These are phyloP conservation scores for Myanophis thanlyinensis DNA, from an alignment of 2,113 vertebrate genomes.

Conservation along the genomic window DNA sequence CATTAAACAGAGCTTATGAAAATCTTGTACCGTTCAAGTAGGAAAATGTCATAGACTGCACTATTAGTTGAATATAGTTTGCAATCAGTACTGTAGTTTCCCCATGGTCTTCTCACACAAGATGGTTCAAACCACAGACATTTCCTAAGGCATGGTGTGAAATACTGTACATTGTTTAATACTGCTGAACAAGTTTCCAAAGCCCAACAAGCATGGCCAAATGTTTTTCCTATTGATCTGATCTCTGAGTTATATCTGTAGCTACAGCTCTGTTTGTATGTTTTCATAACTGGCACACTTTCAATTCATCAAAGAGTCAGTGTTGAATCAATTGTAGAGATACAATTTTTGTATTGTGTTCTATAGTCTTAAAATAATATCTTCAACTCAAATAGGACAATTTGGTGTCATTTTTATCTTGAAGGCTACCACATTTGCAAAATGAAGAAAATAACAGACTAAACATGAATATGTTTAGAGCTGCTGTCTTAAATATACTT, in stretches of 20 bases:
- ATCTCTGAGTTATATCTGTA: background rate
- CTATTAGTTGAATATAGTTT: background rate
- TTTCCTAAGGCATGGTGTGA: background rate
- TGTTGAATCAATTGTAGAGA: background rate
- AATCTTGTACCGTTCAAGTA: background rate
- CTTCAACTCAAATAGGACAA: background rate
- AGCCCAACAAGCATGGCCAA: background rate
- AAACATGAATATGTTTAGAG: background rate
- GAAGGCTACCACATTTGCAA: background rate
- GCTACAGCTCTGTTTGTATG: too few species aligned
- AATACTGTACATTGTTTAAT: background rate
- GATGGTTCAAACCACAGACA: background rate
- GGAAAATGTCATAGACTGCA: background rate
- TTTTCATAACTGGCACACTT: background rate
- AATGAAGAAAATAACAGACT: background rate
- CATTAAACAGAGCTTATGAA: background rate
- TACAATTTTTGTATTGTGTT: background rate
- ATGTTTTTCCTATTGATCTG: background rate
- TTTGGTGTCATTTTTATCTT: background rate
- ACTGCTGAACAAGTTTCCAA: background rate
- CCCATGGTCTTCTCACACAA: background rate
- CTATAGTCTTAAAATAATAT: background rate
- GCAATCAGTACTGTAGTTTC: background rate
- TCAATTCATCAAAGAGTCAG: background rate
- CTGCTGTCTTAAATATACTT: background rate